Evolutionary conservation across 2,113 vertebrate species (phyloP), one percentile per base, ranked within the genome.

Genomic region (Tragelaphus strepsiceros): DNA sequence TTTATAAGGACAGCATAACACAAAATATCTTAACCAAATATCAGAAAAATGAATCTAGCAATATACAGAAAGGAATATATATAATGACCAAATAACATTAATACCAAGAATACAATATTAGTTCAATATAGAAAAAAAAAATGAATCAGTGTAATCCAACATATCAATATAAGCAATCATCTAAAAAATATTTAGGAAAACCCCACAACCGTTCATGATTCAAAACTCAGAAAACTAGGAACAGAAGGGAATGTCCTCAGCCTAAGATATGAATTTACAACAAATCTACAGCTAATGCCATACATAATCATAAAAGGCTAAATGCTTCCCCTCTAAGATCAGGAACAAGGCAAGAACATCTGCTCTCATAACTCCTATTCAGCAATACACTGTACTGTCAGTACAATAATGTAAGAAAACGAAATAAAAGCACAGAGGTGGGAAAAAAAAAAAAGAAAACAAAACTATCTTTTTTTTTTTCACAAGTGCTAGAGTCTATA

Each of bases 41-140:
- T n/a, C 51, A 88, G 74, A 96, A 92, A 82, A 92, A 92, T 74
- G 62, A 97, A 91, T 64, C 88, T 54, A 91, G 15, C 28, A 88
- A 88, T 59, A 77, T 46, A 56, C 43, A 74, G 82, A 85, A 80
- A 94, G 56, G 6, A 81, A 84, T 96, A 88, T 78, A 49, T 82
- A 39, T 59, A 16, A 46, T 87, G 24, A 35, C 17, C 81, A 97
- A 80, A 87, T 8, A 93, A 35, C 5, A 90, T 49, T 77, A 61
- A 62, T 74, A 14, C 22, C 54, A 87, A 54, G 30, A 93, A 88
- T 82, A 21, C 35, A 87, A 53, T 54, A 84, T 54, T 90, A 59
- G 30, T 49, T 82, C 24, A 91, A 91, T 24, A 95, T 15, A 61
- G 43, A 58, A 86, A 89, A 94, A 78, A 92, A 80, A 93, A 92